A percentile compares a stretch with the other conserved stretches of the same genome.
These are phyloP conservation scores for Leptopilina syphax DNA, from an alignment of 2,888 invertebrate species.

Conservation along the genomic window DNA sequence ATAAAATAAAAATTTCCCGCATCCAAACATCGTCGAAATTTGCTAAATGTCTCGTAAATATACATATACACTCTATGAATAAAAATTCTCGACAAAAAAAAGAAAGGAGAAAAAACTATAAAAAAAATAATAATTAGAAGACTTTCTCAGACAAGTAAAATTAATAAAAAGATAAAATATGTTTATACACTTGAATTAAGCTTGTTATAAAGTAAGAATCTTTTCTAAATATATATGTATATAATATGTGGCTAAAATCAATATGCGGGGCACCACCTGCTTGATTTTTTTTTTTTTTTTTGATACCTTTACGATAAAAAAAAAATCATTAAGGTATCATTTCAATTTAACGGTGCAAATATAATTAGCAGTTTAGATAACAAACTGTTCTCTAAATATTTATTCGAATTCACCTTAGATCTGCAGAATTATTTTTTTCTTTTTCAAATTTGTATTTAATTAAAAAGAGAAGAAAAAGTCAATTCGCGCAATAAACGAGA, in stretches of 20 bases:
- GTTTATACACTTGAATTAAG: constrained; percentile 38
- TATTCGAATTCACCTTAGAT: constrained; percentile 28
- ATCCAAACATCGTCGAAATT: constrained; percentile 4
- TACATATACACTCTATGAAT: constrained; percentile 34
- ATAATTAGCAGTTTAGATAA: constrained; percentile 18
- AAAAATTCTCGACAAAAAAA: constrained; percentile 4
- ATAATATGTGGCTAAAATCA: constrained; percentile 35
- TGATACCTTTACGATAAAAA: not conserved
- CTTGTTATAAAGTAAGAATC: constrained; percentile 33
- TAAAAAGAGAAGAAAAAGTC: not conserved
- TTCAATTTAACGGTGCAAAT: constrained; percentile 24
- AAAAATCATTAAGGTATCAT: not conserved
- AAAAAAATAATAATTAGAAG: not conserved
- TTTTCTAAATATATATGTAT: constrained; percentile 28
- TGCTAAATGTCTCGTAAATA: constrained; percentile 28
- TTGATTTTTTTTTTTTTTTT: not conserved
- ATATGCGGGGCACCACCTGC: constrained; percentile 34
- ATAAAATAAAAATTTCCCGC: not conserved
- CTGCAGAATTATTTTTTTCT: not conserved
- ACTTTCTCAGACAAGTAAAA: constrained; percentile 21
- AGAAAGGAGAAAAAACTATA: not conserved
- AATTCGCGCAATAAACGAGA: not conserved
- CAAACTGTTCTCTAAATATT: constrained; percentile 12
- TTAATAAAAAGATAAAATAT: constrained; percentile 37
- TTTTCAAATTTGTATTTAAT: not conserved